Evolutionary conservation across 2,113 vertebrate genomes (phyloP).

Genomic region (Gavialis gangeticus): DNA sequence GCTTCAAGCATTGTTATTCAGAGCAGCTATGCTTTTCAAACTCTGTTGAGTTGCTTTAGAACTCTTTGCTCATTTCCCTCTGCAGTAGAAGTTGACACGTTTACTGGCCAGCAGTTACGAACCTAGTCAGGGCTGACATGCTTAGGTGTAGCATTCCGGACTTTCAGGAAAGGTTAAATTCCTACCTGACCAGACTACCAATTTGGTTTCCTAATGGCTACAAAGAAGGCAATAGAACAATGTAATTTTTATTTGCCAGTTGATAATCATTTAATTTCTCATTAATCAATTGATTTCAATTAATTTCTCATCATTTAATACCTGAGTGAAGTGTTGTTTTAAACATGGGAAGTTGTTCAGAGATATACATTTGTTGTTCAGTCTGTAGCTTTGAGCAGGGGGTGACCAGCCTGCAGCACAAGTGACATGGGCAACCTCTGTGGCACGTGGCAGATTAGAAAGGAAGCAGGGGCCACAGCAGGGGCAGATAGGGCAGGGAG

Average conservation of each 20-base stretch:
- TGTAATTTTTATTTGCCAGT: background rate
- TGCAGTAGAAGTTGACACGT: background rate
- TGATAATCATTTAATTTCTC: background rate
- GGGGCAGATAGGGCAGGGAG: no score
- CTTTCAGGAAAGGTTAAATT: background rate
- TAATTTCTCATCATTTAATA: background rate
- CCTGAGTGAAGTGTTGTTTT: background rate
- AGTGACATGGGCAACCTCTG: no score
- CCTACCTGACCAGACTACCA: background rate
- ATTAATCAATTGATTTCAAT: background rate
- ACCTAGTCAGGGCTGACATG: background rate
- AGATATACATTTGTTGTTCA: no score
- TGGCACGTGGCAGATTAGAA: no score
- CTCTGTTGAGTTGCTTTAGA: background rate
- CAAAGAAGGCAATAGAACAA: background rate
- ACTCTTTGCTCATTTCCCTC: background rate
- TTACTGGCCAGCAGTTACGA: background rate
- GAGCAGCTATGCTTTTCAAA: background rate
- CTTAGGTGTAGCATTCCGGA: background rate
- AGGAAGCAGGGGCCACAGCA: no score
- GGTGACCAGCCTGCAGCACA: no score
- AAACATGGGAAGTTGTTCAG: background rate
- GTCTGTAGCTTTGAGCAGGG: no score
- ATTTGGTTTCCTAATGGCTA: background rate
- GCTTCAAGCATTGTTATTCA: background rate